phyloP scores from a whole-genome alignment of 2,888 invertebrate genomes.

The Lasioglossum pauxillum region DNA sequence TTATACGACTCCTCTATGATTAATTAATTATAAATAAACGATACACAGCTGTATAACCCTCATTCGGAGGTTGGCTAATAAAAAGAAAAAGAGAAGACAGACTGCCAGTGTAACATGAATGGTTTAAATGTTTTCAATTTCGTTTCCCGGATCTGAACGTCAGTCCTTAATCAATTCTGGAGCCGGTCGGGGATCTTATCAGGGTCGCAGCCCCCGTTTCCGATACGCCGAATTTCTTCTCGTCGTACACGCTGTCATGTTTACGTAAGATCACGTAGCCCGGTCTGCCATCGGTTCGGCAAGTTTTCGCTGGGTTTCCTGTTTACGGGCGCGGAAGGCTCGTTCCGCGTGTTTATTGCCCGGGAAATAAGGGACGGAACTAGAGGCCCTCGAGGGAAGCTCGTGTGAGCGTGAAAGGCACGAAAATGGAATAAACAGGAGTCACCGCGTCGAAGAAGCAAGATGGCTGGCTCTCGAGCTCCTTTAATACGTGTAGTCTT shows the following conservation, averaged over 20 bases:
- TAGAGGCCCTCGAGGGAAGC: conserved; percentile 48
- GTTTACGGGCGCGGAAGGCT: conserved; percentile 68
- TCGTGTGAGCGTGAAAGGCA: conserved; percentile 29
- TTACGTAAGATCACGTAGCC: conserved; percentile 43
- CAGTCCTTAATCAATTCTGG: not conserved
- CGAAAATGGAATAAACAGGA: conserved; percentile 42
- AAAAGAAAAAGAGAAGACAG: not conserved
- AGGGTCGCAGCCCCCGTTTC: not conserved
- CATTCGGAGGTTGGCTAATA: not conserved
- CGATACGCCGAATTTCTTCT: conserved; percentile 27
- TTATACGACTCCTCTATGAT: too few species aligned
- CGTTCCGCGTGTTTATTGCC: conserved; percentile 68
- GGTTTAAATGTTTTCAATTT: conserved; percentile 8
- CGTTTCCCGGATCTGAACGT: not conserved
- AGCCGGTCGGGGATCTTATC: not conserved
- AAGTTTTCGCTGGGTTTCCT: conserved; percentile 49
- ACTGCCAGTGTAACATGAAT: not conserved
- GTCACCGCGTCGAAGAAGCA: conserved; percentile 17
- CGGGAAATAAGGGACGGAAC: conserved; percentile 68
- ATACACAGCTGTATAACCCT: too few species aligned
- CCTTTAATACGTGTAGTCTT: conserved; percentile 11
- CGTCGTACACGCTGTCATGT: conserved; percentile 15
- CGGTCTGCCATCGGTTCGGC: conserved; percentile 30
- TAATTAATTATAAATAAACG: too few species aligned
- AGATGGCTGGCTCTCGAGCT: not conserved